Evolutionary conservation across 2,888 invertebrate genomes (phyloP), one percentile per base, ranked within the genome.

Genomic region (Tachystola acroxantha): DNA sequence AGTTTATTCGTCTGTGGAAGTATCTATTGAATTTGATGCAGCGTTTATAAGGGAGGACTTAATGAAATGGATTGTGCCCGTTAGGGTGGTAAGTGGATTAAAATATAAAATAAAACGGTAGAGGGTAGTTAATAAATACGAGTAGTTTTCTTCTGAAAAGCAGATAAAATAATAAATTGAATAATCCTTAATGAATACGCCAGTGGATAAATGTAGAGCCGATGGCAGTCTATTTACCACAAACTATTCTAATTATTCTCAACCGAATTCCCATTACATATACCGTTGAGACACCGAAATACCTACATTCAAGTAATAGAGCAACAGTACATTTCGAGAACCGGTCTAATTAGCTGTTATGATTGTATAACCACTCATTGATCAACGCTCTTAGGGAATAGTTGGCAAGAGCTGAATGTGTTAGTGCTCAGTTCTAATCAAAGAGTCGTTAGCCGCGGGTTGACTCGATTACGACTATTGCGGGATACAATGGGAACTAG

Each of bases 41-140:
- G 63, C 64, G 57, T 66, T 65, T 68, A 62, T 36, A 66, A 67
- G 66, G 64, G 62, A 52, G 53, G 61, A n/a, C n/a, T n/a, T 73
- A 71, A 78, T 79, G 72, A 74, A 80, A 79, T 80, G 75, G 73
- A 63, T 72, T 75, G 66, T 54, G 60, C 57, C 53, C 58, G 53
- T 52, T 39, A 67, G 68, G 63, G 58, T 46, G 49, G 63, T 66
- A 67, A 84, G 72, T 80, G 72, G 68, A 80, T 81, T 77, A 70
- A 54, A 73, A n/a, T n/a, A n/a, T n/a, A n/a, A n/a, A n/a, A n/a
- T n/a, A n/a, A n/a, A n/a, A n/a, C n/a, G n/a, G n/a, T n/a, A n/a
- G n/a, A n/a, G n/a, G n/a, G n/a, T n/a, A n/a, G n/a, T n/a, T n/a
- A n/a, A n/a, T n/a, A n/a, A n/a, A n/a, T n/a, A n/a, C n/a, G n/a